Conservation (phyloP, 2,888 invertebrate genomes). For the Rhamnusium bicolor region DNA sequence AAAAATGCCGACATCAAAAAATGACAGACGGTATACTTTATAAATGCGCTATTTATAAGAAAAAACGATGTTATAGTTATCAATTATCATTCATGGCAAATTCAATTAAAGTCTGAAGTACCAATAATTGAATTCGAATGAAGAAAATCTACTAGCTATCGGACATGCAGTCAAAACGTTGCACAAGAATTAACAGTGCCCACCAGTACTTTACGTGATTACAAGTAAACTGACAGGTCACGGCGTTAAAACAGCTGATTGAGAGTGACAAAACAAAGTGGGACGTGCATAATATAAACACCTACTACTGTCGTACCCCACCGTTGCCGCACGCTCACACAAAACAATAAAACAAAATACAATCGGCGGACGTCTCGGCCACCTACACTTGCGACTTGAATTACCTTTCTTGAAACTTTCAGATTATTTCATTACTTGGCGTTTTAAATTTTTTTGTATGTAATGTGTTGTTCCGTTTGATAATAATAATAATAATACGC, state of each 20-base stretch:
- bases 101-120: no score
- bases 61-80: no score
- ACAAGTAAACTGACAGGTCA: not conserved
- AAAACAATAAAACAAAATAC: conserved; percentile 34
- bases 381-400: conserved; percentile 18
- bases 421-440: not conserved
- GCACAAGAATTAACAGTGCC: not conserved
- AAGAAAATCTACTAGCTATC: no score
- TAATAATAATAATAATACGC: no score
- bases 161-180: no score
- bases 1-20: no score
- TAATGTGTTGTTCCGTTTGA: no score
- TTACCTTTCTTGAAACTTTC: conserved; percentile 3
- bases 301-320: conserved; percentile 40
- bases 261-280: conserved; percentile 47
- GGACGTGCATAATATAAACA: conserved; percentile 44
- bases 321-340: conserved; percentile 26
- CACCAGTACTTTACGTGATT: not conserved
- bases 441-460: no score
- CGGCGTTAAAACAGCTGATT: conserved; percentile 31
- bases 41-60: no score
- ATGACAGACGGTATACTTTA: no score
- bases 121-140: no score
- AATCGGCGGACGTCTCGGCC: conserved; percentile 37
- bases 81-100: no score